Evolutionary conservation across 1,140 invertebrate genomes (phyloP).

Genomic region (Heliothis subflexa): DNA sequence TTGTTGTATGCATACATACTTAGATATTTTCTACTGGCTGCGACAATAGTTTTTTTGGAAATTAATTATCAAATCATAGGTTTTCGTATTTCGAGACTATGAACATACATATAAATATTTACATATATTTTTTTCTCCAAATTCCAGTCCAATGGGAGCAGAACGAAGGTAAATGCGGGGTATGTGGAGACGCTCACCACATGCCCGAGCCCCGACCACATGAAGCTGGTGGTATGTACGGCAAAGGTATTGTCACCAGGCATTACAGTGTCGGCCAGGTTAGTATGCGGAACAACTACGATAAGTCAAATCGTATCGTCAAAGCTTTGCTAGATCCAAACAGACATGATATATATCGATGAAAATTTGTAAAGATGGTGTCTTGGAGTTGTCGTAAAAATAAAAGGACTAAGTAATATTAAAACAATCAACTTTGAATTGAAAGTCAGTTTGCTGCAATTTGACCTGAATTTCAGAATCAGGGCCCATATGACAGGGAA

Average conservation of each 20-base stretch:
- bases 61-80: not conserved
- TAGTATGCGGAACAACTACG: no score
- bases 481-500: no score
- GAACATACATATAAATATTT: no score
- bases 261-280: constrained; percentile 94
- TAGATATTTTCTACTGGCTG: not conserved
- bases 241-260: constrained; percentile 93
- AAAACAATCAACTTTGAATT: no score
- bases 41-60: no score
- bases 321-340: not conserved
- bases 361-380: not conserved
- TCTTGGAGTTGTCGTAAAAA: not conserved
- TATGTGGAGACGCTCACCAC: constrained; percentile 95
- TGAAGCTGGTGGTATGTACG: constrained; percentile 95
- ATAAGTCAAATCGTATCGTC: no score
- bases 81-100: no score
- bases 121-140: not conserved
- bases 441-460: no score
- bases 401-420: not conserved
- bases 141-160: constrained; percentile 93
- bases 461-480: no score
- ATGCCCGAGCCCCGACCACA: constrained; percentile 91
- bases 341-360: constrained; percentile 54
- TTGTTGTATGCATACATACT: not conserved
- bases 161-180: constrained; percentile 94